These are phyloP conservation scores for Dipodomys spectabilis DNA, from an alignment of 2,113 vertebrate genomes.

Conservation along the genomic window DNA sequence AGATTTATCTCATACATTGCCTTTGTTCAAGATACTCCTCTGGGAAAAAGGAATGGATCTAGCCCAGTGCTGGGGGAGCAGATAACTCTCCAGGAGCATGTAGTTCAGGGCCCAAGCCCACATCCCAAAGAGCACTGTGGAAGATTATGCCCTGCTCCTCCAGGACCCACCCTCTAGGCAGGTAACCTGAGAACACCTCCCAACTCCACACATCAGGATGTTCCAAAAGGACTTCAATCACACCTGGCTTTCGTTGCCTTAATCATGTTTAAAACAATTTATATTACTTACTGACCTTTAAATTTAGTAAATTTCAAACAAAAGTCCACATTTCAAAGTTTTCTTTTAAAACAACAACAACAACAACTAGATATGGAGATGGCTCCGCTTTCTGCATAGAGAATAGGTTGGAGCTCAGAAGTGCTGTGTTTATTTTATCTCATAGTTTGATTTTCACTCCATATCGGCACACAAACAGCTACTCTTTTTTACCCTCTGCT, in stretches of 20 bases:
- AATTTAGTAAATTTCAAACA: slow-evolving; percentile 18
- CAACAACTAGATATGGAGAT: too few relatives aligned
- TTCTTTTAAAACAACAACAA: not conserved
- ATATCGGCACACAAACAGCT: slow-evolving; percentile 11
- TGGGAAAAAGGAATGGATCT: not conserved
- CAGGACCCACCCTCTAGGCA: not conserved
- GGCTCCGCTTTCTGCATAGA: not conserved
- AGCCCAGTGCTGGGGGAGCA: not conserved
- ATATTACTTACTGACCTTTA: not conserved
- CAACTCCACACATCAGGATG: too few relatives aligned
- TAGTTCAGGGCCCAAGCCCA: not conserved
- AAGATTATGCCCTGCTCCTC: not conserved
- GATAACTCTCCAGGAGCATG: not conserved
- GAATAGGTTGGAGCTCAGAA: not conserved
- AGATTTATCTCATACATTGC: not conserved
- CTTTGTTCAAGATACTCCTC: not conserved
- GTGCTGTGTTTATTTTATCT: not conserved
- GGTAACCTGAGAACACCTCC: not conserved
- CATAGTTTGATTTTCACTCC: not conserved
- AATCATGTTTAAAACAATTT: not conserved
- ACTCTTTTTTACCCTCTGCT: not conserved
- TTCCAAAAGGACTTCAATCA: not conserved
- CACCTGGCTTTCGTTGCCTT: not conserved
- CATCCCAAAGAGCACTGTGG: not conserved
- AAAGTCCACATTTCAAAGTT: slow-evolving; percentile 6